Base-by-base conservation (phyloP, 2,113 vertebrate species). In the Podocnemis expansa region DNA sequence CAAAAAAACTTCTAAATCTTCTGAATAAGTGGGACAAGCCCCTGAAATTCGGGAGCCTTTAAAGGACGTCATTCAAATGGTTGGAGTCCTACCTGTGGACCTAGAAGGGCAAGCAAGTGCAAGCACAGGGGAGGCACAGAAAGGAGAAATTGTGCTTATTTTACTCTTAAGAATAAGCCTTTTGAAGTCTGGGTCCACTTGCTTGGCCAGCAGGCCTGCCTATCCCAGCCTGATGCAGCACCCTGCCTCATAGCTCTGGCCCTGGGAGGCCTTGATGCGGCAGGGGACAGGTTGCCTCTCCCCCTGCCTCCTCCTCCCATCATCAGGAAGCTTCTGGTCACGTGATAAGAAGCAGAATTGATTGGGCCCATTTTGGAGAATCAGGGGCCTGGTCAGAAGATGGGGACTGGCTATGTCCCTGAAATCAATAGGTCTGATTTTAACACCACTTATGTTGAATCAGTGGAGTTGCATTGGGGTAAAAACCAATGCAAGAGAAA, bases 71-170 rank as follows among this genome's bases (percentile, higher is more conserved):
- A 79, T 27, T 17, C 0, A 5, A 17, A 34, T 89, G 87, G 43
- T 86, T 49, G 27, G 0, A 51, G 0, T 34, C 0, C 0, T 25
- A 34, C 55, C 82, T 8, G 4, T 82, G 5, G 27, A 41, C 27
- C 82, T 58, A 76, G 80, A 94, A 82, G 79, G 22, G 41, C 1
- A 0, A 60, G 63, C 79, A 90, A 78, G 80, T 67, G 52, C 0
- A 0, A 82, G 25, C 3, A 31, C 5, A 78, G 29, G 82, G n/a
- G 58, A 91, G n/a, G 6, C 4, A 8, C 21, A 52, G 38, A 45
- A 19, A 54, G 13, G 25, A 2, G 5, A 29, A 11, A 47, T 31
- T 60, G 60, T 0, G 0, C 2, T 84, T 1, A 0, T 24, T 87
- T 85, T 45, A 31, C 12, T 25, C 4, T 10, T 80, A 45, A 3